Base-by-base conservation (phyloP, 2,797 vertebrate genomes). In the Lithobates pipiens region DNA sequence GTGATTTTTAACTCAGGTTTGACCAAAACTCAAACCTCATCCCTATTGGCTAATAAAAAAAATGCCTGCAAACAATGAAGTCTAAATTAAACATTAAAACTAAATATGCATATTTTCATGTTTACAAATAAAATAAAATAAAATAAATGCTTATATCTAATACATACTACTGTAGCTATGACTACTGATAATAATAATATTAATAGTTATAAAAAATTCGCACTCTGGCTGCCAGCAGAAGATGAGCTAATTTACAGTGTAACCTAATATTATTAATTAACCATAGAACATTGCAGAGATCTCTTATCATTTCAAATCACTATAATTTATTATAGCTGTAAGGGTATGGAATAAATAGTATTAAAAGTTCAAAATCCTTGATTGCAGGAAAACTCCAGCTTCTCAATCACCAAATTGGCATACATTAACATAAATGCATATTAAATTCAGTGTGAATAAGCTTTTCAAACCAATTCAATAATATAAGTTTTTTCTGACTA, bases 401-500 rank as follows among this genome's bases (percentile, higher is more conserved):
- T 18, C 82, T 84, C 65, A 84, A 84, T 78, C 76, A 72, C 76
- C 50, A 69, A 77, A 46, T 76, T 32, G 76, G 76, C 75, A 84
- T 77, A 83, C 61, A 84, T 84, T 84, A 77, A 76, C 82, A 84
- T 84, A 84, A 84, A 84, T 84, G 65, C 74, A 84, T 83, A 74
- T 83, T 54, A 76, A 83, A 76, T 50, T 21, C 25, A 84, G 39
- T 83, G 72, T 44, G 34, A 83, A 83, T 44, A 46, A 80, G 65
- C 39, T 70, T 50, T 68, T 69, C 46, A 44, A 70, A 80, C 39
- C 29, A 70, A 80, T 80, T 29, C 46, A 69, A 42, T 13, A 80
- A 70, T 80, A 27, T 80, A 16, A 25, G 16, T 27, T 54, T 80
- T 69, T 68, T 50, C 27, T 50, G 18, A 32, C 50, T 50, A 69